Conservation (phyloP, 2,888 invertebrate genomes). For the Drosophila longiperda region DNA sequence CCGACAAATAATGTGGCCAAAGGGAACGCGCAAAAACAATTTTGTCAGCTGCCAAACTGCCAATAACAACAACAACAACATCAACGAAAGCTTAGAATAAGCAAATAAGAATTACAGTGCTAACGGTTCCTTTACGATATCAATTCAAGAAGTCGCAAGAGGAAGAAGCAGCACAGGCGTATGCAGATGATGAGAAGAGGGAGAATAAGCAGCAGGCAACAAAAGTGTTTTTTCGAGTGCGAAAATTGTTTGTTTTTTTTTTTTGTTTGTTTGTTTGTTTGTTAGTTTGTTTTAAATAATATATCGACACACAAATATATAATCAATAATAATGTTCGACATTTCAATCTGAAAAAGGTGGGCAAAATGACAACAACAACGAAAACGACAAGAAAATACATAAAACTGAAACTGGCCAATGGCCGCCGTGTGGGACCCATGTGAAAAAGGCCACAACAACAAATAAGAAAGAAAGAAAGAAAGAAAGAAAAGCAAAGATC, state of each 20-base stretch:
- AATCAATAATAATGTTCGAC: slow-evolving; percentile 6
- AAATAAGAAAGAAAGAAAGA: slow-evolving; percentile 6
- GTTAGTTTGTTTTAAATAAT: slow-evolving; percentile 17
- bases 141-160: slow-evolving; percentile 6
- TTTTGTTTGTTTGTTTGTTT: slow-evolving; percentile 17
- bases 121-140: slow-evolving; percentile 60
- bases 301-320: slow-evolving; percentile 10
- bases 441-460: slow-evolving; percentile 23
- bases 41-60: slow-evolving; percentile 41
- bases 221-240: slow-evolving; percentile 40
- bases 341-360: slow-evolving; percentile 23
- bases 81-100: slow-evolving; percentile 20
- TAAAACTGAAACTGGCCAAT: slow-evolving; percentile 39
- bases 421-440: slow-evolving; percentile 34
- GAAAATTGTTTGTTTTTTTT: slow-evolving; percentile 55
- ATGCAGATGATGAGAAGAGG: slow-evolving; percentile 4
- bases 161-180: slow-evolving; percentile 8
- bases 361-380: slow-evolving; percentile 50
- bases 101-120: slow-evolving; percentile 49
- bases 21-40: slow-evolving; percentile 49
- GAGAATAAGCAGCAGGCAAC: slow-evolving; percentile 10
- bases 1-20: slow-evolving; percentile 27
- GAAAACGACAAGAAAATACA: slow-evolving; percentile 28
- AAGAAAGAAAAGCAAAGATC: neutral
- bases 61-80: slow-evolving; percentile 30